Conservation (phyloP, 2,797 vertebrate species). For the Takifugu rubripes region DNA sequence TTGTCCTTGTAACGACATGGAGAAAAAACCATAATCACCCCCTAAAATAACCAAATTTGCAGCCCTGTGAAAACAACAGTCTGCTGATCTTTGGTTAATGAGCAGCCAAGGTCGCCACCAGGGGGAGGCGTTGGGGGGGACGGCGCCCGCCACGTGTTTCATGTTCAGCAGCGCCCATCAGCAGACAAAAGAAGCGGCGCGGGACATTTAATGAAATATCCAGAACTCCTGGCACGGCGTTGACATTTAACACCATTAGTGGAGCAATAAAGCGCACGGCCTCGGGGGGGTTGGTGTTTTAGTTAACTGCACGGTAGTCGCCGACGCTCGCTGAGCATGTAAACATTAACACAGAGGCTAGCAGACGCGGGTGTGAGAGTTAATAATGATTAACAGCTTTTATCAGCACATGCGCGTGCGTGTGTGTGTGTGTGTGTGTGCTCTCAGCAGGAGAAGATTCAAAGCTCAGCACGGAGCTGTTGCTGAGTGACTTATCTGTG, state of each 20-base stretch:
- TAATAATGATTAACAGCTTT: conserved; percentile 46
- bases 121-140: no score
- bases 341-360: conserved; percentile 31
- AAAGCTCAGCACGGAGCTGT: conserved; percentile 52
- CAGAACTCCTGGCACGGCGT: conserved; percentile 16
- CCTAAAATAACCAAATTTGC: neutral
- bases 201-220: no score
- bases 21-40: no score
- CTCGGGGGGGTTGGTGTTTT: conserved; percentile 27
- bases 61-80: conserved; percentile 25
- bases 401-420: conserved; percentile 5
- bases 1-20: no score
- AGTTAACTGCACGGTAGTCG: conserved; percentile 31
- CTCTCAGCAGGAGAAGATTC: conserved; percentile 43
- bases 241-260: conserved; percentile 34
- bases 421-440: conserved; percentile 16
- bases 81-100: conserved; percentile 11
- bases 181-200: no score
- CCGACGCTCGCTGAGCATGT: conserved; percentile 23
- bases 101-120: conserved; percentile 16
- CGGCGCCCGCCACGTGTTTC: no score
- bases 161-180: no score
- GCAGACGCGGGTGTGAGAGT: conserved; percentile 21
- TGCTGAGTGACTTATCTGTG: conserved; percentile 63
- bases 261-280: conserved; percentile 30